Evolutionary conservation across 2,797 vertebrate genomes (phyloP).

Genomic region (Odontamblyopus lacepedii): DNA sequence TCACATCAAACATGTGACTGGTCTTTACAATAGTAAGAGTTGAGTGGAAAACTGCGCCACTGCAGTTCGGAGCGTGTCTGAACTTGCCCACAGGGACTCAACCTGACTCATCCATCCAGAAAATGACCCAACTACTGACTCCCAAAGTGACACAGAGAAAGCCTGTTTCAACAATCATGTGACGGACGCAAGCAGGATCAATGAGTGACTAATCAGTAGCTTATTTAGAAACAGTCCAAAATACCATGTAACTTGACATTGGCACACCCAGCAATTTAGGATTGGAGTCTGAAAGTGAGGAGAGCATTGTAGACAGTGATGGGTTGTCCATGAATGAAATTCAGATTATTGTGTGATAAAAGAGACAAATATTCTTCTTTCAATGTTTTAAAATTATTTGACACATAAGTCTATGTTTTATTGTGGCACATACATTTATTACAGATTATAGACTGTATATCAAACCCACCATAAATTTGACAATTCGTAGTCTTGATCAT

Average conservation of each 20-base stretch:
- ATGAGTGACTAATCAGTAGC: slow-evolving; percentile 36
- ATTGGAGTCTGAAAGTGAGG: slow-evolving; percentile 37
- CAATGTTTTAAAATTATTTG: neutral
- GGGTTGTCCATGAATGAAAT: neutral
- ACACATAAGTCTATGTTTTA: neutral
- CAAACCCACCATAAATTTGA: too few relatives aligned
- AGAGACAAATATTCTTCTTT: neutral
- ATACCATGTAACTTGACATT: slow-evolving; percentile 29
- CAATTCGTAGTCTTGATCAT: neutral
- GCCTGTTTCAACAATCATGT: slow-evolving; percentile 40
- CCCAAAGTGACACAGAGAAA: slow-evolving; percentile 34
- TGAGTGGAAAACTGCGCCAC: slow-evolving; percentile 33
- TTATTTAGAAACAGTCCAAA: slow-evolving; percentile 24
- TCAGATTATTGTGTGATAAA: neutral
- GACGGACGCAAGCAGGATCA: slow-evolving; percentile 24
- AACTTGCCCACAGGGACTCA: slow-evolving; percentile 53
- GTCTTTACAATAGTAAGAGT: slow-evolving; percentile 16
- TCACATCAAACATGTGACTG: neutral
- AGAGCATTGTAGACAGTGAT: slow-evolving; percentile 11
- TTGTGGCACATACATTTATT: too few relatives aligned
- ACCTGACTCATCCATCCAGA: slow-evolving; percentile 65
- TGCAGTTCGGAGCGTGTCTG: slow-evolving; percentile 43
- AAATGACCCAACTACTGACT: slow-evolving; percentile 62
- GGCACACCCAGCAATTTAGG: slow-evolving; percentile 55
- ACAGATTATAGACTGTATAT: neutral